phyloP scores from a whole-genome alignment of 1,140 invertebrate species.

The Steinernema feltiae region DNA sequence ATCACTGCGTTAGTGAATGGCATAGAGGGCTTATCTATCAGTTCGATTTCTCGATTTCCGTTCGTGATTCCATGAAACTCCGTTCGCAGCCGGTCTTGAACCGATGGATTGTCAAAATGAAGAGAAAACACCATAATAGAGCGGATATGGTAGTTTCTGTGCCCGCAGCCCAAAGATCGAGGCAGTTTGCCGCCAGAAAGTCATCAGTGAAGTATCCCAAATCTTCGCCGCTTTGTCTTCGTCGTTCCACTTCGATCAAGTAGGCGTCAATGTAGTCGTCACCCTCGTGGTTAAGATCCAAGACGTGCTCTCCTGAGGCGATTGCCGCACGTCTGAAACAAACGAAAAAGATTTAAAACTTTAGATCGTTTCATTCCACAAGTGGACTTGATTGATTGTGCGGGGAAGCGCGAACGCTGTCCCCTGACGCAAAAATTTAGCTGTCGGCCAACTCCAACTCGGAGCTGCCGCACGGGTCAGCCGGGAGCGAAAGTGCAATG shows the following conservation, averaged over 20 bases:
- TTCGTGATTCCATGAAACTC: constrained; percentile 22
- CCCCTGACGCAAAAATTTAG: too few relatives aligned
- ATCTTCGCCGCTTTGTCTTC: background rate
- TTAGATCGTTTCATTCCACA: too few relatives aligned
- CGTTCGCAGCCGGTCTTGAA: constrained; percentile 14
- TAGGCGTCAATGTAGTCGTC: constrained; percentile 63
- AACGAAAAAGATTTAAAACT: background rate
- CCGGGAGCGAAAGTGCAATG: too few relatives aligned
- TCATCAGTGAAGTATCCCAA: background rate
- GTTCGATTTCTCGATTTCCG: constrained; percentile 11
- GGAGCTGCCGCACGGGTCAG: too few relatives aligned
- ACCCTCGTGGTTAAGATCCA: constrained; percentile 51
- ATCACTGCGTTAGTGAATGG: constrained; percentile 26
- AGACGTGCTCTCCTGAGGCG: constrained; percentile 56
- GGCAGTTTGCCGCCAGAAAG: background rate
- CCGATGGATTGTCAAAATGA: constrained; percentile 22
- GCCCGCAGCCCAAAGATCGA: constrained; percentile 28
- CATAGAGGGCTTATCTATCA: constrained; percentile 20
- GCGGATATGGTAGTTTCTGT: constrained; percentile 24
- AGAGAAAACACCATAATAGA: constrained; percentile 22
- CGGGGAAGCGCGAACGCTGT: too few relatives aligned
- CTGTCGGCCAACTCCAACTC: too few relatives aligned
- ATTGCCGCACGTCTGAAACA: background rate
- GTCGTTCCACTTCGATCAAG: constrained; percentile 58
- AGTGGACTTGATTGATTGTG: too few relatives aligned